Evolutionary conservation across 2,113 vertebrate genomes (phyloP).

Genomic region (Strix uralensis): DNA sequence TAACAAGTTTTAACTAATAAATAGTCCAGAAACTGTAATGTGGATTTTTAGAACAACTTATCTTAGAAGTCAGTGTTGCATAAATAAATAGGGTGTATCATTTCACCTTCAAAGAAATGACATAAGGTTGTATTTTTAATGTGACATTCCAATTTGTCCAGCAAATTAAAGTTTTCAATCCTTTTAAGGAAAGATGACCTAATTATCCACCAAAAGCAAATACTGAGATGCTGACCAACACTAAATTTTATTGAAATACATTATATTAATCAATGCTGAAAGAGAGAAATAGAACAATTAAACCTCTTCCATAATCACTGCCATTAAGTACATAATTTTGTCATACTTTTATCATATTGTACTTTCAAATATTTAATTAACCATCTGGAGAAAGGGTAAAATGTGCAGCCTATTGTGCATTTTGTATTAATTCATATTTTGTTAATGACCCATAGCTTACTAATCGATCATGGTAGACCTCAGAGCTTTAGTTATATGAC

Average conservation of each 20-base stretch:
- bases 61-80: not conserved
- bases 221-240: not conserved
- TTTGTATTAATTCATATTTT: slow-evolving; percentile 21
- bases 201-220: not conserved
- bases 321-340: not conserved
- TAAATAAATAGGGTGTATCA: not conserved
- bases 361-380: slow-evolving; percentile 20
- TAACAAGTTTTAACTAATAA: not conserved
- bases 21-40: not conserved
- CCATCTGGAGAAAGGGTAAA: not conserved
- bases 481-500: not conserved
- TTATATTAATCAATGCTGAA: not conserved
- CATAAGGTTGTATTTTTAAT: not conserved
- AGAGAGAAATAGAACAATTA: slow-evolving; percentile 5
- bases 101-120: not conserved
- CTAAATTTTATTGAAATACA: not conserved
- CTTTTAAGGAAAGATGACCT: not conserved
- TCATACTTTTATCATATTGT: not conserved
- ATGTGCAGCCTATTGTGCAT: not conserved
- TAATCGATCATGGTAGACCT: not conserved
- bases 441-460: not conserved
- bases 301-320: not conserved
- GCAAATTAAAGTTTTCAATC: not conserved
- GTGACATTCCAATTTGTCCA: not conserved
- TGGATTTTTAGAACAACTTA: not conserved